phyloP scores from a whole-genome alignment of 2,888 invertebrate genomes.

The Nomada fucata region DNA sequence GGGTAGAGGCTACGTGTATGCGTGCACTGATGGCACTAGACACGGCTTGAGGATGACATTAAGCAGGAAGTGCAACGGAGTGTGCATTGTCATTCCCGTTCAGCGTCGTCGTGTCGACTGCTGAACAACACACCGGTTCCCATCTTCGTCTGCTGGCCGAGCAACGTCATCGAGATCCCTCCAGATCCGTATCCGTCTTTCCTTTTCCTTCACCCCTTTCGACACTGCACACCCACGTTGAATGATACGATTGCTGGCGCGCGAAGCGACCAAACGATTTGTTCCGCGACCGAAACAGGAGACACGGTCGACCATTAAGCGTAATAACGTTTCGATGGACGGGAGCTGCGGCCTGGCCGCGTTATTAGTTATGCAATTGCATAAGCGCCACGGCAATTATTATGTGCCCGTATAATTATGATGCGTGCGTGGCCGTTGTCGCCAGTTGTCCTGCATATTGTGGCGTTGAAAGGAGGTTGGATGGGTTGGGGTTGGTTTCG shows the following conservation, averaged over 20 bases:
- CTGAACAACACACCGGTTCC: conserved; percentile 23
- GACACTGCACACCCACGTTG: not conserved
- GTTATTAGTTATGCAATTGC: conserved; percentile 71
- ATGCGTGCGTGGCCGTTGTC: not conserved
- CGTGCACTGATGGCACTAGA: conserved; percentile 74
- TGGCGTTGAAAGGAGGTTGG: not conserved
- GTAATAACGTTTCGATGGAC: conserved; percentile 69
- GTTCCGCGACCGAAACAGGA: conserved; percentile 41
- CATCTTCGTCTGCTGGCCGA: conserved; percentile 22
- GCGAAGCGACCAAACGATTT: conserved; percentile 32
- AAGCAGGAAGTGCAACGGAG: conserved; percentile 74
- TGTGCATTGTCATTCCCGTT: conserved; percentile 74
- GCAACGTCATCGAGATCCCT: conserved; percentile 11
- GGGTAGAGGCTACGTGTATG: conserved; percentile 51
- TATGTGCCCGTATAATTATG: conserved; percentile 55
- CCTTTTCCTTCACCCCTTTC: conserved; percentile 8
- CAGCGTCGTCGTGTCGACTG: conserved; percentile 62
- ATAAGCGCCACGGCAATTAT: conserved; percentile 69
- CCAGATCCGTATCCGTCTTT: not conserved
- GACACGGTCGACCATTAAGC: conserved; percentile 60
- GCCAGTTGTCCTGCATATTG: too few relatives aligned
- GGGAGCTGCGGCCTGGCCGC: conserved; percentile 20
- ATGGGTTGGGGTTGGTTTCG: not conserved
- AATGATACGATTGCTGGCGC: conserved; percentile 1
- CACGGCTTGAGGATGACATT: conserved; percentile 76